Conservation (phyloP, 2,797 vertebrate species). For the Staurois parvus region DNA sequence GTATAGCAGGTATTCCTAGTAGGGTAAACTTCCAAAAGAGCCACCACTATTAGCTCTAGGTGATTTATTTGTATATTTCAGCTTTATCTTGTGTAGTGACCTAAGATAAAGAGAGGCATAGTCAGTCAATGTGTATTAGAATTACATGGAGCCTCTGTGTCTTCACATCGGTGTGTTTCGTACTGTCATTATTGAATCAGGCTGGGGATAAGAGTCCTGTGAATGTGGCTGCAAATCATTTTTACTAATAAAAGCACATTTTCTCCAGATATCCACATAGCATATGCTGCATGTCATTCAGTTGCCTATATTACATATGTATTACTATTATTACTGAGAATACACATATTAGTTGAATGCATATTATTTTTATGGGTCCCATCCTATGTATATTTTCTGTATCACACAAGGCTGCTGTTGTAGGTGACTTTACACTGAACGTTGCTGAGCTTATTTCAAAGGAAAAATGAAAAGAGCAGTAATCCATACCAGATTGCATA, state of each 20-base stretch:
- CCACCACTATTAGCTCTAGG: background rate
- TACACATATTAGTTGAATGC: background rate
- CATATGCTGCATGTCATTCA: background rate
- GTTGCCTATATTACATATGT: too few species aligned
- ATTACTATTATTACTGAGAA: background rate
- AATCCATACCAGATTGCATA: background rate
- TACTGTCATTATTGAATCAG: slow-evolving; percentile 8
- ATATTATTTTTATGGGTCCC: background rate
- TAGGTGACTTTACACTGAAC: background rate
- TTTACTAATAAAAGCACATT: background rate
- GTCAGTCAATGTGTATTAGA: background rate
- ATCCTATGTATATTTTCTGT: background rate
- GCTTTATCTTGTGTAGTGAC: background rate
- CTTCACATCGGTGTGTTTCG: background rate
- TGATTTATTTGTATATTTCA: background rate
- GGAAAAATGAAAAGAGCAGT: background rate
- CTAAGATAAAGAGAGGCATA: background rate
- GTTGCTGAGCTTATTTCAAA: background rate
- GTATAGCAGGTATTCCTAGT: background rate
- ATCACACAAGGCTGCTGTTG: too few species aligned
- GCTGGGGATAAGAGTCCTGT: slow-evolving; percentile 16
- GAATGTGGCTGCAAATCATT: background rate
- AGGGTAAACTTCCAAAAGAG: background rate
- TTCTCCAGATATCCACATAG: background rate
- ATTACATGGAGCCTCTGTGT: background rate